phyloP scores from a whole-genome alignment of 2,888 invertebrate genomes.

The Cryptophagus acutangulus region DNA sequence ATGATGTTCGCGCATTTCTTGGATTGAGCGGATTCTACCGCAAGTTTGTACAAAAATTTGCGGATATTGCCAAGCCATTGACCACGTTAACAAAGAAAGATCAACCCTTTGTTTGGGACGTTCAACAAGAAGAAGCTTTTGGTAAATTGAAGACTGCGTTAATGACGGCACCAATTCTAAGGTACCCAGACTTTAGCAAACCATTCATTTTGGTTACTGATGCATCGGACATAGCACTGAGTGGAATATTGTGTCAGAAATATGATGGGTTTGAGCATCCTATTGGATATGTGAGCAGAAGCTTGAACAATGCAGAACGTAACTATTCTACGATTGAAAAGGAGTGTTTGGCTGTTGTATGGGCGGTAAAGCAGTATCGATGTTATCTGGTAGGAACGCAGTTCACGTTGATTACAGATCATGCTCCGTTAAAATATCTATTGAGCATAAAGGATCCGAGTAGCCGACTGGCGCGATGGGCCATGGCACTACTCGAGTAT shows the following conservation, averaged over 20 bases:
- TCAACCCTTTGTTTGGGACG: too few relatives aligned
- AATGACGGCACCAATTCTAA: not conserved
- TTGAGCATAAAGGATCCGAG: too few relatives aligned
- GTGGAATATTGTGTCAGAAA: not conserved
- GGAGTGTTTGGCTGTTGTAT: constrained; percentile 25
- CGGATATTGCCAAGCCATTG: not conserved
- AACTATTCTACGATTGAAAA: constrained; percentile 23
- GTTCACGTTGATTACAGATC: constrained; percentile 27
- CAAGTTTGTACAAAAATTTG: not conserved
- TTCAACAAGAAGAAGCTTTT: too few relatives aligned
- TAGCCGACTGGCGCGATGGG: too few relatives aligned
- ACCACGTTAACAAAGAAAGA: too few relatives aligned
- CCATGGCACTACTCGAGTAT: not conserved
- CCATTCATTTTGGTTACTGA: not conserved
- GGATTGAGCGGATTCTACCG: constrained; percentile 3
- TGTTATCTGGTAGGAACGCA: constrained; percentile 25
- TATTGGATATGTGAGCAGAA: too few relatives aligned
- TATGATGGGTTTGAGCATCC: not conserved
- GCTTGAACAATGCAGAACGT: constrained; percentile 18
- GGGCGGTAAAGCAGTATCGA: constrained; percentile 22
- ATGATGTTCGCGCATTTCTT: not conserved
- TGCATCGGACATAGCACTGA: not conserved
- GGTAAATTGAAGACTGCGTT: too few relatives aligned
- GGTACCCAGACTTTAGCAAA: too few relatives aligned
- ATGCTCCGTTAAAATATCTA: constrained; percentile 21